Evolutionary conservation across 2,113 vertebrate genomes (phyloP), one percentile per base, ranked within the genome.

Genomic region (Chloropsis hardwickii): DNA sequence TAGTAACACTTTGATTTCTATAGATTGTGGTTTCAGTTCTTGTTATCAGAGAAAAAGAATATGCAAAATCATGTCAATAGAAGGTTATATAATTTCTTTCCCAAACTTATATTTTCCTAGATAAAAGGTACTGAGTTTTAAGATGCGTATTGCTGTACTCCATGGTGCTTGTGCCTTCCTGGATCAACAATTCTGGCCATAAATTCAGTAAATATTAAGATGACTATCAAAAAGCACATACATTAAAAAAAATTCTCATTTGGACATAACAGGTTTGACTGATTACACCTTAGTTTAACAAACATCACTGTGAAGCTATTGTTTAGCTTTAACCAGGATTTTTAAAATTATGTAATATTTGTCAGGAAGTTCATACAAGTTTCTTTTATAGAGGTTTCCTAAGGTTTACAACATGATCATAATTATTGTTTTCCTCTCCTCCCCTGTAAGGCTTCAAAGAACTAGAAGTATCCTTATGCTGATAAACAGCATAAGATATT

Each of bases 251-350:
- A 21, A 56, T 33, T 28, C 2, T 31, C 40, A 35, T 85, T 42
- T 17, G 11, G 22, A 57, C 6, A 20, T 28, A 44, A 45, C 9
- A 69, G 2, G 12, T 72, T 80, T 92, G 31, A 42, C 9, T 51
- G 35, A 54, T 79, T 58, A 22, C 4, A 8, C n/a, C 37, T 37
- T 37, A 37, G 8, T 74, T 82, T 62, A 70, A 31, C 11, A 81
- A 50, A 47, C 2, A 25, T 28, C 16, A 24, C 3, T 84, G 15
- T 33, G 3, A 50, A 18, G 61, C 3, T n/a, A 61, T 47, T 0
- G 0, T 56, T 89, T 78, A 44, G 5, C 53, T 89, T 86, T 71
- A 81, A 64, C 17, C 2, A 28, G 14, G 4, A 40, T 56, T 74
- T 81, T 90, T 87, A 84, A 10, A 69, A 60, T 60, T 79, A 74